These are phyloP conservation scores for Vulpes vulpes DNA, from an alignment of 2,113 vertebrate species.

Conservation along the genomic window DNA sequence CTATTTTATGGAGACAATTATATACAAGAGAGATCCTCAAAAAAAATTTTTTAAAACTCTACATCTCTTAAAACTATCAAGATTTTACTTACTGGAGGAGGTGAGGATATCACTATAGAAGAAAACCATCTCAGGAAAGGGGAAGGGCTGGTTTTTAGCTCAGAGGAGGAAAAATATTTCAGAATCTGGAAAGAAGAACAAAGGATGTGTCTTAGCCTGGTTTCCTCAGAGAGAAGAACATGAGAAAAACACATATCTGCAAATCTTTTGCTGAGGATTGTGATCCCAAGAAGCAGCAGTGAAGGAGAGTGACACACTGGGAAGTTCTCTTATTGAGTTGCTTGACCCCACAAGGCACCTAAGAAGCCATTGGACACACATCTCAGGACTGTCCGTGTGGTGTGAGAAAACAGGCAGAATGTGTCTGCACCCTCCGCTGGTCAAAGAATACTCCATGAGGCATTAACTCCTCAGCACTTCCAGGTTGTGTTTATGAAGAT, in stretches of 20 bases:
- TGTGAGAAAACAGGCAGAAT: background rate
- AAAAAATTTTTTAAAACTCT: background rate
- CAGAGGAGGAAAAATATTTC: slow-evolving; percentile 26
- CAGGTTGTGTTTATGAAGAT: background rate
- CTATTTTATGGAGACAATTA: background rate
- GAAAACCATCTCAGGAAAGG: background rate
- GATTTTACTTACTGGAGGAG: background rate
- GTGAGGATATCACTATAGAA: background rate
- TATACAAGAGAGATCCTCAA: background rate
- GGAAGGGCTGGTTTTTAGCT: background rate
- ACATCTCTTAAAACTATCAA: background rate
- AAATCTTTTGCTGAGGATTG: background rate
- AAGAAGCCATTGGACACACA: background rate
- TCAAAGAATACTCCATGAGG: background rate
- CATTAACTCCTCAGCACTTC: background rate
- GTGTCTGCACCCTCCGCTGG: background rate
- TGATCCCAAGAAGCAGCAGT: background rate
- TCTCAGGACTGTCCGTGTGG: background rate
- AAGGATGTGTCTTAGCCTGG: background rate
- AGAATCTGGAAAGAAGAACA: slow-evolving; percentile 45
- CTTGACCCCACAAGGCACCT: background rate
- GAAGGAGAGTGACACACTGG: background rate
- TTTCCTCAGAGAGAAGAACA: background rate
- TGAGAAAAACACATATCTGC: background rate
- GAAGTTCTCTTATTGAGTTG: background rate